Evolutionary conservation across 2,797 vertebrate genomes (phyloP).

Genomic region (Lophotriccus pileatus): DNA sequence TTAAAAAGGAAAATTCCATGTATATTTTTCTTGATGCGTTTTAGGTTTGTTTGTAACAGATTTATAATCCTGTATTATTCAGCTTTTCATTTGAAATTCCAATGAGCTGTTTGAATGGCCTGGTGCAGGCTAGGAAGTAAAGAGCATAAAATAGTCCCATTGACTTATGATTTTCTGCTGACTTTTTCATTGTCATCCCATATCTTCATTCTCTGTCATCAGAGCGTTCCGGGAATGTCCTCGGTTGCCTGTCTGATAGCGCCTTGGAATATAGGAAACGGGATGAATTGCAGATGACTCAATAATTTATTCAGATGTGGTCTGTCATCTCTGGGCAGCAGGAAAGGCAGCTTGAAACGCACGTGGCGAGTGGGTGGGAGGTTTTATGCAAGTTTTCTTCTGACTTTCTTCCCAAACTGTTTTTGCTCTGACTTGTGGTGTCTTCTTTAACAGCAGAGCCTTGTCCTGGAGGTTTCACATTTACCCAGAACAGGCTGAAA

Average conservation of each 20-base stretch:
- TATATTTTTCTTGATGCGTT: conserved; percentile 67
- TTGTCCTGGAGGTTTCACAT: not conserved
- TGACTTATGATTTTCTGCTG: conserved; percentile 62
- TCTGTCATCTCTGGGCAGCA: not conserved
- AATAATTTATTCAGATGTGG: conserved; percentile 21
- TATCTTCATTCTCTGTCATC: conserved; percentile 33
- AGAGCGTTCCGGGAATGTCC: conserved; percentile 38
- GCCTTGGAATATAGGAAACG: not conserved
- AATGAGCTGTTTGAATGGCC: conserved; percentile 70
- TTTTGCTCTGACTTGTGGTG: not conserved
- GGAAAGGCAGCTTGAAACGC: not conserved
- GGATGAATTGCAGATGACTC: conserved; percentile 44
- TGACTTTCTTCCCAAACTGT: not conserved
- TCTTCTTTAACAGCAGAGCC: not conserved
- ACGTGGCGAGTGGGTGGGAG: not conserved
- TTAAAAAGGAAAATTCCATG: conserved; percentile 67
- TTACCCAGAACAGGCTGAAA: not conserved
- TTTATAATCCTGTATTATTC: conserved; percentile 73
- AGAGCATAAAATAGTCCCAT: conserved; percentile 64
- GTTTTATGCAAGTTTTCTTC: not conserved
- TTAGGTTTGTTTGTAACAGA: conserved; percentile 74
- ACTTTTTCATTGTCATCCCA: conserved; percentile 50
- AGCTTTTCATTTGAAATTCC: conserved; percentile 78
- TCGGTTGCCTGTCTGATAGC: not conserved
- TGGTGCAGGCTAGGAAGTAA: conserved; percentile 57